Base-by-base conservation (phyloP, 1,140 invertebrate genomes). In the Megathymus violae region DNA sequence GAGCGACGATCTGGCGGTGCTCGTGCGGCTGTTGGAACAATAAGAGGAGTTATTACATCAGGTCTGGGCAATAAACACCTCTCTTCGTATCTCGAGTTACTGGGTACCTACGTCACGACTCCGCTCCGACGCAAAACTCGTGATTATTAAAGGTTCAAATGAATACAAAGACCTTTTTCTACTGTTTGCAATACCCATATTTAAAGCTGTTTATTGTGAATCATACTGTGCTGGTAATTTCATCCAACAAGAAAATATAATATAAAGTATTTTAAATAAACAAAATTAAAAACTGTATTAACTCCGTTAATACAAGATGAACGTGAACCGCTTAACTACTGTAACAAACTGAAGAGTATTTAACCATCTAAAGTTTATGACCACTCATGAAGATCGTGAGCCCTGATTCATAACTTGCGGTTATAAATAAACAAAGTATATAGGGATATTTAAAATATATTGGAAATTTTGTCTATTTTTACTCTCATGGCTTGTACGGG, bases 91-190 rank as follows among this genome's bases (percentile, higher is more conserved):
- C 46, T 48, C 25, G 16, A 11, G 17, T 48, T 48, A 14, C 22
- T 11, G 25, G 2, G 7, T 7, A 15, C 22, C 22, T 48, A 48
- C 46, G 46, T 31, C 13, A 22, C 19, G 2, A 16, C 19, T 46
- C 25, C 10, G 3, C 22, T 11, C 17, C n/a, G 43, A 22, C n/a
- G 43, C 17, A 11, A 19, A 22, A 22, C 15, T 22, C 46, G 46
- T 48, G 46, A 48, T 48, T 11, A 14, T 48, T 0, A 48, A 48
- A 48, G 46, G 46, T 31, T 27, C 43, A 25, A 10, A 25, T 46
- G 25, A 46, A 46, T 46, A 46, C 43, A 13, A n/a, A 1, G n/a
- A 1, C 13, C 22, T 48, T 48, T 48, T 48, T 48, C 19, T 27
- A 31, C 10, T 48, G 9, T 48, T 31, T 48, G 22, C 11, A 48